Evolutionary conservation across 2,797 vertebrate species (phyloP).

Genomic region (Cephalopachus bancanus): DNA sequence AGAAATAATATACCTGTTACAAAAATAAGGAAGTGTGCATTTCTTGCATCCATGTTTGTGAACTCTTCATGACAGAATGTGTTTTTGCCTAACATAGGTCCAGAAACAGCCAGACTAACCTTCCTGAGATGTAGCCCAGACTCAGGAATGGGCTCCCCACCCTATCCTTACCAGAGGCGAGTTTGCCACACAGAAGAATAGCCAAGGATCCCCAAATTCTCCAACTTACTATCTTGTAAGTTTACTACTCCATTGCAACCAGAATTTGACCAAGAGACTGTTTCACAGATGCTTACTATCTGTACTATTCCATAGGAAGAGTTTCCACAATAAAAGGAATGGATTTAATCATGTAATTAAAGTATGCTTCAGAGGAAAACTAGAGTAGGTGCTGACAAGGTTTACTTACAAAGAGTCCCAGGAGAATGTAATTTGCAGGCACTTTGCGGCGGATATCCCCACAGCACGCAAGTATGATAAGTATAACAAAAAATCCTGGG

Average conservation of each 20-base stretch:
- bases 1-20: neutral
- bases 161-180: neutral
- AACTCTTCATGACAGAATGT: neutral
- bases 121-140: neutral
- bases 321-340: neutral
- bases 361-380: neutral
- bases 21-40: conserved; percentile 30
- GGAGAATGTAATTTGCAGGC: conserved; percentile 92
- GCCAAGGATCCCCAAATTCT: neutral
- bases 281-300: neutral
- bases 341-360: neutral
- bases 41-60: neutral
- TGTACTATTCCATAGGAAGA: neutral
- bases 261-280: neutral
- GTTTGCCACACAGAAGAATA: neutral
- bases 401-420: conserved; percentile 94
- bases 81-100: neutral
- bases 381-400: neutral
- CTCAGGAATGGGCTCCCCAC: neutral
- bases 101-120: neutral
- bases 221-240: neutral
- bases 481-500: conserved; percentile 83
- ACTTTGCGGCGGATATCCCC: conserved; percentile 89
- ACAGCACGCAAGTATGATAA: conserved; percentile 91
- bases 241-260: neutral